Percentiles rank a stretch among this genome's conserved stretches.
These are phyloP conservation scores for Cyphomyrus discorhynchus DNA, from an alignment of 2,113 vertebrate genomes.

Conservation along the genomic window DNA sequence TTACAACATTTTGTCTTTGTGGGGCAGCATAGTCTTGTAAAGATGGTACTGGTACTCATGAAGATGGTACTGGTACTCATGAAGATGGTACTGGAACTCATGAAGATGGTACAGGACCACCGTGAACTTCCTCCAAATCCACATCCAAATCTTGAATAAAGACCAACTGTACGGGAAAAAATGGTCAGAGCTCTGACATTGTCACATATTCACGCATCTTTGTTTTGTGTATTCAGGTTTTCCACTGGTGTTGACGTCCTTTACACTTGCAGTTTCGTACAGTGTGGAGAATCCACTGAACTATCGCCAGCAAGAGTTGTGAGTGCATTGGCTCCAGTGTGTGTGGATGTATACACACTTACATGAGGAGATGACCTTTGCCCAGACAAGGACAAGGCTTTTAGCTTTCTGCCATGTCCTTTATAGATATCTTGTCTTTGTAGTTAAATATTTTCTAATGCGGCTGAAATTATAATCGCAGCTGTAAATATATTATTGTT, in stretches of 20 bases:
- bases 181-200: background rate
- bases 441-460: background rate
- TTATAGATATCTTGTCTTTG: background rate
- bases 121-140: background rate
- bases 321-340: conserved; percentile 15
- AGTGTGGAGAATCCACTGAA: conserved; percentile 31
- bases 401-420: background rate
- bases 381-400: background rate
- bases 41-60: background rate
- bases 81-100: background rate
- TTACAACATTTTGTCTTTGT: background rate
- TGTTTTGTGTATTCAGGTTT: conserved; percentile 33
- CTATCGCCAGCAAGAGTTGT: conserved; percentile 57
- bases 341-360: background rate
- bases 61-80: background rate
- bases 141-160: background rate
- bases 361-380: background rate
- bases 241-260: conserved; percentile 39
- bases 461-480: background rate
- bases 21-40: background rate
- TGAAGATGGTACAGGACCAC: background rate
- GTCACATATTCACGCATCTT: background rate
- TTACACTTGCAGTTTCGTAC: conserved; percentile 43
- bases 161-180: background rate
- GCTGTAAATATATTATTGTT: background rate